These are phyloP conservation scores for Lycia hirtaria DNA, from an alignment of 2,888 invertebrate species.

Conservation along the genomic window DNA sequence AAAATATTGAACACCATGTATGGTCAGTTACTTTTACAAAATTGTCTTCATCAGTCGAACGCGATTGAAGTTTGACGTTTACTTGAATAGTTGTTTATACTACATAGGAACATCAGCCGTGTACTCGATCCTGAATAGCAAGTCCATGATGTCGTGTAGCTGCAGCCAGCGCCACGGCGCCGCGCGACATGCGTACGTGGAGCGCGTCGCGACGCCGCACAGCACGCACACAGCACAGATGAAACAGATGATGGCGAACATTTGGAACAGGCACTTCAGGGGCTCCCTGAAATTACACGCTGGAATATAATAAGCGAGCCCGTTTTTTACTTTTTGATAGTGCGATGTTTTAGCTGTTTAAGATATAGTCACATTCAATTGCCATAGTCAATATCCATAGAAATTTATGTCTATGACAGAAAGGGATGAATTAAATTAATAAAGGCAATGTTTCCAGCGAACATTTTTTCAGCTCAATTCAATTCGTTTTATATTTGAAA, in stretches of 20 bases:
- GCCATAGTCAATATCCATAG: no score
- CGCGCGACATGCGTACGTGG: constrained; percentile 46
- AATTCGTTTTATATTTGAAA: no score
- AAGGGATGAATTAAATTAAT: no score
- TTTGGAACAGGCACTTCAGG: constrained; percentile 71
- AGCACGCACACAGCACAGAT: constrained; percentile 61
- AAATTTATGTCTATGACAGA: no score
- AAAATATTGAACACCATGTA: no score
- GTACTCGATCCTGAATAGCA: constrained; percentile 74
- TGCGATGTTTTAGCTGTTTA: background rate
- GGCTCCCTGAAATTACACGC: constrained; percentile 74
- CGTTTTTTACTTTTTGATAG: constrained; percentile 35
- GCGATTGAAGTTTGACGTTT: no score
- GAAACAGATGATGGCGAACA: constrained; percentile 76
- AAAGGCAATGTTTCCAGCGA: no score
- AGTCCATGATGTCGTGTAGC: constrained; percentile 69
- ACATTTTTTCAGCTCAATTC: no score
- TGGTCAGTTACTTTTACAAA: no score
- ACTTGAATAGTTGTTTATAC: constrained; percentile 11
- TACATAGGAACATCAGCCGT: constrained; percentile 78
- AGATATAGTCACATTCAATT: background rate
- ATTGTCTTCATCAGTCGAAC: no score
- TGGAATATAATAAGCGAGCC: constrained; percentile 50
- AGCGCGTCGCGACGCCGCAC: constrained; percentile 54
- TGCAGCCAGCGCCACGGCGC: constrained; percentile 74